Percentiles rank a stretch among this genome's conserved stretches.
phyloP scores from a whole-genome alignment of 2,797 vertebrate species.

The Malurus splendens region DNA sequence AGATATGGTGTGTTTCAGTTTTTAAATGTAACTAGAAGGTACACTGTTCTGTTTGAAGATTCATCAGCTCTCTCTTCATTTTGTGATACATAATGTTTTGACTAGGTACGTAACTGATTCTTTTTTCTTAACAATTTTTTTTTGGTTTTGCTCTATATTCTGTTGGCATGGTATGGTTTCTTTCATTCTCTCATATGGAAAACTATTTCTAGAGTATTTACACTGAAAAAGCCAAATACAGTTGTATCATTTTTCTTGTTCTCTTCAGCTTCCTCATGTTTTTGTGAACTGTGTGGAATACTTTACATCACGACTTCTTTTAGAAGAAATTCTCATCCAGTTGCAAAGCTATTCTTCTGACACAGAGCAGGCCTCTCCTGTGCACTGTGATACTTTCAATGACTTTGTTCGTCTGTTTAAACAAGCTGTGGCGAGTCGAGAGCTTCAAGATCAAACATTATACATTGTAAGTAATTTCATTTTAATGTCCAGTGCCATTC shows the following conservation, averaged over 20 bases:
- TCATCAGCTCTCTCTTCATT: background rate
- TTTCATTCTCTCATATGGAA: background rate
- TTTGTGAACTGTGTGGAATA: constrained; percentile 90
- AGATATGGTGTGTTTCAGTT: background rate
- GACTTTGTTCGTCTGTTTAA: constrained; percentile 90
- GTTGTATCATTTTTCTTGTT: background rate
- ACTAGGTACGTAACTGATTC: background rate
- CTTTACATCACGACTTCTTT: constrained; percentile 81
- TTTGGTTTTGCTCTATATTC: background rate
- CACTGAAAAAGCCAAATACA: background rate
- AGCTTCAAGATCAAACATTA: constrained; percentile 78
- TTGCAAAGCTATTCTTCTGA: constrained; percentile 73
- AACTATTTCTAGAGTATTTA: background rate
- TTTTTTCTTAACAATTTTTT: background rate
- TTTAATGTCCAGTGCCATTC: background rate
- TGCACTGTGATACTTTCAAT: constrained; percentile 80
- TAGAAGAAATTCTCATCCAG: constrained; percentile 85
- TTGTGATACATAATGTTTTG: background rate
- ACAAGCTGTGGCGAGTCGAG: constrained; percentile 65
- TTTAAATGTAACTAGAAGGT: background rate
- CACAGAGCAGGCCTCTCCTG: constrained; percentile 50
- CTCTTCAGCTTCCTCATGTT: constrained; percentile 83
- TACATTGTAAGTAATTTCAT: constrained; percentile 85
- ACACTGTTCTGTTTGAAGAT: background rate
- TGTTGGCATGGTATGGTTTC: background rate